Percentiles rank a stretch among this genome's conserved stretches.
These are phyloP conservation scores for Nymphalis c-album DNA, from an alignment of 2,888 invertebrate species.

Conservation along the genomic window DNA sequence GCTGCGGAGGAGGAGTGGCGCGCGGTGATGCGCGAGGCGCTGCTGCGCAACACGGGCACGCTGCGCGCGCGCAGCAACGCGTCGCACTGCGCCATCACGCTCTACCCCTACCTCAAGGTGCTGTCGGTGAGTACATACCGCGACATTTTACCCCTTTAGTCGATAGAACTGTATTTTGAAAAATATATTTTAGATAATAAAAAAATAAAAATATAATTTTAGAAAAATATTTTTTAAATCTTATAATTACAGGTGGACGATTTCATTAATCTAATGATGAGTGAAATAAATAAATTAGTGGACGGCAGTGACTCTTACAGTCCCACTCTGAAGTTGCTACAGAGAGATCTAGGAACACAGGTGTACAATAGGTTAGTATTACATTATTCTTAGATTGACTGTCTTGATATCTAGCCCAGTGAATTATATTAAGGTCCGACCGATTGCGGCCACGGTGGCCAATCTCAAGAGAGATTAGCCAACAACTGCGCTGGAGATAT, in stretches of 20 bases:
- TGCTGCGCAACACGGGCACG: conserved; percentile 85
- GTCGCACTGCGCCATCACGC: conserved; percentile 79
- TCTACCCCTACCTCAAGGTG: conserved; percentile 87
- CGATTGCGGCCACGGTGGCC: too few relatives aligned
- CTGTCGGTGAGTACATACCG: conserved; percentile 66
- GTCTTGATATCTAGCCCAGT: neutral
- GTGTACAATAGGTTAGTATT: conserved; percentile 82
- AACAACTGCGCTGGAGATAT: too few relatives aligned
- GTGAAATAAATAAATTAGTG: conserved; percentile 86
- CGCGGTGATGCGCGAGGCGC: conserved; percentile 81
- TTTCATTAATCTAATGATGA: conserved; percentile 84
- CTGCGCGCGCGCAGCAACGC: conserved; percentile 83
- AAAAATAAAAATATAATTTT: too few relatives aligned
- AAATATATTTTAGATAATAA: too few relatives aligned
- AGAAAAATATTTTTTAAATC: neutral
- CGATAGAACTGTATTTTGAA: neutral
- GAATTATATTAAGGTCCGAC: too few relatives aligned
- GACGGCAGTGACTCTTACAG: conserved; percentile 91
- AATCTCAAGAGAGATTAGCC: too few relatives aligned
- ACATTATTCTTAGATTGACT: neutral
- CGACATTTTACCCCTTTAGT: too few relatives aligned
- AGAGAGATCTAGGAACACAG: conserved; percentile 85
- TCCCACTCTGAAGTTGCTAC: conserved; percentile 84
- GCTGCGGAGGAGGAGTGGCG: conserved; percentile 86
- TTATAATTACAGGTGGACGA: conserved; percentile 62